phyloP scores from a whole-genome alignment of 2,113 vertebrate genomes.

The Pseudorectes ferrugineus region DNA sequence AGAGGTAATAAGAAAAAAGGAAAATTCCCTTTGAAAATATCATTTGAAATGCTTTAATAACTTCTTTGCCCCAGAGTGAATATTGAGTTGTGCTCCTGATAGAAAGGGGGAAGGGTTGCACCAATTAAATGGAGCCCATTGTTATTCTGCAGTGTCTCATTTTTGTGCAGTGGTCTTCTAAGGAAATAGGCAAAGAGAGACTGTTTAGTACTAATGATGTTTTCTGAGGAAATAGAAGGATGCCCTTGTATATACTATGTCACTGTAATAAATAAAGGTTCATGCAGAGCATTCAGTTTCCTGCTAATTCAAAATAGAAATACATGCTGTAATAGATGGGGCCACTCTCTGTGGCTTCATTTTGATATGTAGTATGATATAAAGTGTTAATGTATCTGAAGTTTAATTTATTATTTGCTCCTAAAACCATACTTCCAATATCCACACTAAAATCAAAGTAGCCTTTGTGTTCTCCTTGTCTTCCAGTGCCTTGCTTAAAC shows the following conservation, averaged over 20 bases:
- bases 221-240: background rate
- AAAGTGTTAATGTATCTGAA: background rate
- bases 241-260: background rate
- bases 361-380: background rate
- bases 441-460: background rate
- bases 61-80: background rate
- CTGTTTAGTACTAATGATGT: background rate
- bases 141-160: background rate
- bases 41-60: constrained; percentile 29
- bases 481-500: constrained; percentile 19
- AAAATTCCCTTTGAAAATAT: constrained; percentile 52
- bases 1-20: constrained; percentile 25
- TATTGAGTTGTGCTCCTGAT: background rate
- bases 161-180: background rate
- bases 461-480: background rate
- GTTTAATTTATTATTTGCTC: background rate
- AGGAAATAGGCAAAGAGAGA: background rate
- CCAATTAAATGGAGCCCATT: background rate
- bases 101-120: background rate
- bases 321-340: background rate
- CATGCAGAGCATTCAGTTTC: background rate
- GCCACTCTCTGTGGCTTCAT: background rate
- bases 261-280: background rate
- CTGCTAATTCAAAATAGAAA: background rate
- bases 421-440: background rate